Conservation (phyloP, 2,888 invertebrate genomes). For the Nebria salina region DNA sequence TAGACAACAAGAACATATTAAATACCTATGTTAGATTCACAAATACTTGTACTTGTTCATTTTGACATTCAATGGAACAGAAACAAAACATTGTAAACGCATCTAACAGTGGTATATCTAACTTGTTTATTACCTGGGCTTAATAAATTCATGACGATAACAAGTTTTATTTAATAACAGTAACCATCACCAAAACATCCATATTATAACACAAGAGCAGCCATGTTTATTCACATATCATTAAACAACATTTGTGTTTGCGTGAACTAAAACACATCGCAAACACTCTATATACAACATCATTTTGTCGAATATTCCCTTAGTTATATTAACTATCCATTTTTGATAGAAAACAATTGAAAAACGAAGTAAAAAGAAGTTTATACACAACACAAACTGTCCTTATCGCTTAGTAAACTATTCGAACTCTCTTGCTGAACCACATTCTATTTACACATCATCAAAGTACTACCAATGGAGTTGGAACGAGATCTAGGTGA, state of each 20-base stretch:
- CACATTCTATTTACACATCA: slow-evolving; percentile 39
- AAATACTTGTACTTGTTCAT: not conserved
- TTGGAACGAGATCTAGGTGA: not conserved
- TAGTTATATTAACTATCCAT: slow-evolving; percentile 16
- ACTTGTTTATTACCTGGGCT: slow-evolving; percentile 31
- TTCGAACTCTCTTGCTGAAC: slow-evolving; percentile 30
- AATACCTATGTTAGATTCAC: not conserved
- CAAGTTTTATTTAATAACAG: slow-evolving; percentile 37
- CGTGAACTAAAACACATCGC: slow-evolving; percentile 8
- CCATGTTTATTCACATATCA: slow-evolving; percentile 41
- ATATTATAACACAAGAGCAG: slow-evolving; percentile 33
- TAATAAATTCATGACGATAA: slow-evolving; percentile 38
- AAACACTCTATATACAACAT: slow-evolving; percentile 24
- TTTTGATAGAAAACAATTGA: slow-evolving; percentile 26
- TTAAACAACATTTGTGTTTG: slow-evolving; percentile 21
- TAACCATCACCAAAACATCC: slow-evolving; percentile 38
- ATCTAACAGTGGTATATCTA: slow-evolving; percentile 4
- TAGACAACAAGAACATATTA: slow-evolving; percentile 1
- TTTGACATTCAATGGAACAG: slow-evolving; percentile 8
- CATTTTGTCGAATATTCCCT: slow-evolving; percentile 26
- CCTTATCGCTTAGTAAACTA: slow-evolving; percentile 37
- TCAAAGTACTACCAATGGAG: not conserved
- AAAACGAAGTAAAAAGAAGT: slow-evolving; percentile 33
- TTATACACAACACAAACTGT: slow-evolving; percentile 35
- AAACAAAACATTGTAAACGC: slow-evolving; percentile 16